Percentiles rank a stretch among this genome's conserved stretches.
Evolutionary conservation across 2,888 invertebrate species (phyloP).

Genomic region (Emmelina monodactyla): DNA sequence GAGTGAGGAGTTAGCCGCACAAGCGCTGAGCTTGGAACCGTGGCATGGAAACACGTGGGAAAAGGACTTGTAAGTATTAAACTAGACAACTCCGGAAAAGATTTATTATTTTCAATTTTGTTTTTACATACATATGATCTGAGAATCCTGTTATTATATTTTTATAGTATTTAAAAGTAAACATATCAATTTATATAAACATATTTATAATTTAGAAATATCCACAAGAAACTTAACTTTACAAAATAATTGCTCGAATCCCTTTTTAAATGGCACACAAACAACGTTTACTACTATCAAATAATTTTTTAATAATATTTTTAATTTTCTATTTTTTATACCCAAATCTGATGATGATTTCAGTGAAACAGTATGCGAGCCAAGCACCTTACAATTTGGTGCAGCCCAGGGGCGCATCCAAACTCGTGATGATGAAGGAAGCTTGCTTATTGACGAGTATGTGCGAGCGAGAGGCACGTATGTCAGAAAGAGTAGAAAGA

Average conservation of each 20-base stretch:
- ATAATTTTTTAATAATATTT: no score
- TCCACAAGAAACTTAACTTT: no score
- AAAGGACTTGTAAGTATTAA: constrained; percentile 52
- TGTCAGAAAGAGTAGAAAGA: constrained; percentile 40
- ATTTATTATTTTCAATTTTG: not conserved
- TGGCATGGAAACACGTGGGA: constrained; percentile 69
- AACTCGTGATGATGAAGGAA: constrained; percentile 40
- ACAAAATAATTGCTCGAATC: no score
- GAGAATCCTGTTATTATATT: not conserved
- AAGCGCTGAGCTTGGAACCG: constrained; percentile 61
- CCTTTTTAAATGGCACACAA: no score
- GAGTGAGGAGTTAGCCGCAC: constrained; percentile 58
- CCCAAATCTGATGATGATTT: no score
- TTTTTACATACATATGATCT: not conserved
- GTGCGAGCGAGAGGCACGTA: constrained; percentile 63
- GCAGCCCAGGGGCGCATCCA: constrained; percentile 65
- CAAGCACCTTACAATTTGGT: no score
- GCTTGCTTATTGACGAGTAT: constrained; percentile 28
- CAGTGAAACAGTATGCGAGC: no score
- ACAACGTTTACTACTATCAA: no score
- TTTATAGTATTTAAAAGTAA: no score
- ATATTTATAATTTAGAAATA: no score
- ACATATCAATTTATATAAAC: no score
- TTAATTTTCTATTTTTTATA: no score
- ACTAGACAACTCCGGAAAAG: not conserved